These are phyloP conservation scores for Hippocampus mohnikei DNA, from an alignment of 2,113 vertebrate genomes.

Conservation along the genomic window DNA sequence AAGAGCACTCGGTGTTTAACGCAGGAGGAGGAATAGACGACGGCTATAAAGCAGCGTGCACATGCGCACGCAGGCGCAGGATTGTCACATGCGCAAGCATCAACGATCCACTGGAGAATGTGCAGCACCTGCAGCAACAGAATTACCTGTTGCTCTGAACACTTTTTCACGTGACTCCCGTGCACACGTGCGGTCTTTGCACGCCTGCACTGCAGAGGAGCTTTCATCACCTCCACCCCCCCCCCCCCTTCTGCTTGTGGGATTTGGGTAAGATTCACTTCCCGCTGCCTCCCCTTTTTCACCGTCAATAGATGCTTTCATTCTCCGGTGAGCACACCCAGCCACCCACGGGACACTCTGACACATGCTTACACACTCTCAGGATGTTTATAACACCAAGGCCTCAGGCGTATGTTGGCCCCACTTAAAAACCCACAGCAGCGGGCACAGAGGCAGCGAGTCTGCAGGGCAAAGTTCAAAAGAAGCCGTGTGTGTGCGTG, in stretches of 20 bases:
- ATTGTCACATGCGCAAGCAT: not conserved
- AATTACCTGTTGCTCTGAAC: not conserved
- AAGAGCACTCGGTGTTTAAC: slow-evolving; percentile 9
- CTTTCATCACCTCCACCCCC: slow-evolving; percentile 15
- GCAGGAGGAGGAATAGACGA: slow-evolving; percentile 1
- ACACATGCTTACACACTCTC: slow-evolving; percentile 8
- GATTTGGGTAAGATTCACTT: slow-evolving; percentile 47
- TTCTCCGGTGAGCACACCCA: slow-evolving; percentile 26
- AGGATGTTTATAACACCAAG: slow-evolving; percentile 13
- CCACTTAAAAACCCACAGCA: slow-evolving; percentile 18
- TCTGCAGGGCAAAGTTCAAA: slow-evolving; percentile 25
- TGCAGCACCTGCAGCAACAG: not conserved
- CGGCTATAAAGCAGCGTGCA: slow-evolving; percentile 7
- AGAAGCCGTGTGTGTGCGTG: slow-evolving; percentile 10
- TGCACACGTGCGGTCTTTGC: not conserved
- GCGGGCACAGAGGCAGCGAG: slow-evolving; percentile 19
- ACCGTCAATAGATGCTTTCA: slow-evolving; percentile 58
- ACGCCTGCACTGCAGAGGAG: slow-evolving; percentile 21
- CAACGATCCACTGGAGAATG: not conserved
- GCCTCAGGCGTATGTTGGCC: slow-evolving; percentile 34
- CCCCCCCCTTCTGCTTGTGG: slow-evolving; percentile 45
- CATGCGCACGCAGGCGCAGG: slow-evolving; percentile 13
- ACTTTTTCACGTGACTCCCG: not conserved
- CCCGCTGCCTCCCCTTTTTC: slow-evolving; percentile 15
- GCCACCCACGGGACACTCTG: not conserved